Evolutionary conservation across 1,140 invertebrate genomes (phyloP).

Genomic region (Drosophila kurseongensis): DNA sequence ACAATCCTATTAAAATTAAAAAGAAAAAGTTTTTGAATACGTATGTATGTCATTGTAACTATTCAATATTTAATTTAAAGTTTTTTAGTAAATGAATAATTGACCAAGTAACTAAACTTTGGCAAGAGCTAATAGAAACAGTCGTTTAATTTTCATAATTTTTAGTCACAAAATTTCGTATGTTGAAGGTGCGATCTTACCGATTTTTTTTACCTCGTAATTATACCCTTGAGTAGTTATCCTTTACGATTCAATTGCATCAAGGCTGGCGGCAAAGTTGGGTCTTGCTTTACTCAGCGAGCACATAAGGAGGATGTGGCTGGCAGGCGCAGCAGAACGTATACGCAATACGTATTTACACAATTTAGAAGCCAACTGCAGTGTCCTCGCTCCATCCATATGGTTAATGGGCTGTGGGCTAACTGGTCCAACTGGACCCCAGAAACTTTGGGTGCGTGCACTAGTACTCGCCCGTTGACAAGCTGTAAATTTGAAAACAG

Average conservation of each 20-base stretch:
- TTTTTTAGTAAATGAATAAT: no score
- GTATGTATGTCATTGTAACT: no score
- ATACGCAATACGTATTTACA: constrained; percentile 55
- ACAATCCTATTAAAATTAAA: no score
- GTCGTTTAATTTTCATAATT: no score
- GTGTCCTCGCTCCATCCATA: constrained; percentile 29
- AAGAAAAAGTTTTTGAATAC: no score
- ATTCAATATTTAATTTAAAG: no score
- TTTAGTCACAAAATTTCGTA: no score
- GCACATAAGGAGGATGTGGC: constrained; percentile 4
- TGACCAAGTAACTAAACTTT: no score
- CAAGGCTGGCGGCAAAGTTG: constrained; percentile 23
- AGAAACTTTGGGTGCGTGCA: constrained; percentile 4
- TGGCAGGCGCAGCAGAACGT: constrained; percentile 27
- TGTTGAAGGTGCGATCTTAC: no score
- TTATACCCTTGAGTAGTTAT: constrained; percentile 6
- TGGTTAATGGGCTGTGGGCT: constrained; percentile 56
- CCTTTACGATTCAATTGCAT: constrained; percentile 32
- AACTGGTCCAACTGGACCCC: constrained; percentile 4
- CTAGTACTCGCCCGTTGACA: constrained; percentile 55
- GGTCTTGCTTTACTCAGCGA: constrained; percentile 11
- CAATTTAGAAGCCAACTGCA: constrained; percentile 53
- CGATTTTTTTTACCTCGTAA: neutral
- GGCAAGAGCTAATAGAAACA: no score
- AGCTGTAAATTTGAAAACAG: constrained; percentile 79